A percentile compares a stretch with the other conserved stretches of the same genome.
phyloP scores from a whole-genome alignment of 1,140 invertebrate species.

The Lamellibrachia luymesi region DNA sequence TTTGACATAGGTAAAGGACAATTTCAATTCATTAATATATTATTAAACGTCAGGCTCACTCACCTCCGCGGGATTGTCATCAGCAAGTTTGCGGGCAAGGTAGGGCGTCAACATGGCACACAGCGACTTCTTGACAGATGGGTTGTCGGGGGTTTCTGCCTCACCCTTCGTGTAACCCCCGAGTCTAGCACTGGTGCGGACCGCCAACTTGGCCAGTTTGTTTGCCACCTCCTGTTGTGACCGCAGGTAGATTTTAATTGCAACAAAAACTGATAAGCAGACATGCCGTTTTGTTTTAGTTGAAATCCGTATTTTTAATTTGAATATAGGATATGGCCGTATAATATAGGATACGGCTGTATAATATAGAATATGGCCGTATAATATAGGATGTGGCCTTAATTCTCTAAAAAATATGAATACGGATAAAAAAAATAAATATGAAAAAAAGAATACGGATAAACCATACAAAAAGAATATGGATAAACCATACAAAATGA shows the following conservation, averaged over 20 bases:
- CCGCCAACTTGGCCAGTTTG: slow-evolving; percentile 81
- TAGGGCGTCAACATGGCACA: slow-evolving; percentile 87
- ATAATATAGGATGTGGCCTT: too few relatives aligned
- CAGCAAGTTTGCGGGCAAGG: slow-evolving; percentile 74
- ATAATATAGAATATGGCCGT: too few relatives aligned
- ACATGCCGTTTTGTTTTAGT: too few relatives aligned
- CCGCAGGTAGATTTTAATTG: background rate
- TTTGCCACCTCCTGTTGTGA: slow-evolving; percentile 80
- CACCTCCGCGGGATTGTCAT: slow-evolving; percentile 73
- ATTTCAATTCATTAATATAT: background rate
- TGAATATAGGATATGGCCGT: too few relatives aligned
- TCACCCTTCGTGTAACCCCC: slow-evolving; percentile 68
- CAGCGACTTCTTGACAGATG: slow-evolving; percentile 67
- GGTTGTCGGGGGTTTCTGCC: slow-evolving; percentile 66
- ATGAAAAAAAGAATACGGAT: background rate
- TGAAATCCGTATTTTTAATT: too few relatives aligned
- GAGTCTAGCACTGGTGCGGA: slow-evolving; percentile 79
- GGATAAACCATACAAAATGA: too few relatives aligned
- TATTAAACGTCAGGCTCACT: slow-evolving; percentile 28
- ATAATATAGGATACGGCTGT: too few relatives aligned
- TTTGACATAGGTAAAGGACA: background rate
- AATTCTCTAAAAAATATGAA: too few relatives aligned
- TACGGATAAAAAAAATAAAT: background rate
- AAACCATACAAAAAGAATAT: background rate
- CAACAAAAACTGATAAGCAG: too few relatives aligned